Conservation (phyloP, 2,113 vertebrate species). For the Boulengeromyrus knoepffleri region DNA sequence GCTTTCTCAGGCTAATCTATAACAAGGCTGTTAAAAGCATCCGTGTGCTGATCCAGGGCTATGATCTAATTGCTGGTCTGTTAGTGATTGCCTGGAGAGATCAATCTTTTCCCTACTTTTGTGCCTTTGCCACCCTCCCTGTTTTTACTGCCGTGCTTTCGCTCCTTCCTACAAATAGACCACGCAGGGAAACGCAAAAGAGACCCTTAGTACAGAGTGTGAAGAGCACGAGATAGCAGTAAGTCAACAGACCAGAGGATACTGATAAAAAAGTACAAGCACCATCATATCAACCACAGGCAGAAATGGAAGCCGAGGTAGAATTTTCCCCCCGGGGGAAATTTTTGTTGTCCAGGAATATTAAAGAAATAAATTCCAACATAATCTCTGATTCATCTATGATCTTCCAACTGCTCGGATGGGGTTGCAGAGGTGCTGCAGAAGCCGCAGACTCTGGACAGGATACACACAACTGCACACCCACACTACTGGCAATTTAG, state of each 20-base stretch:
- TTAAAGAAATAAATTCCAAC: background rate
- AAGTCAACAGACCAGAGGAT: background rate
- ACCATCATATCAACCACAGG: background rate
- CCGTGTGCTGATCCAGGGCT: conserved; percentile 41
- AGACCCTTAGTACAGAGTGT: background rate
- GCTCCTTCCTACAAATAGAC: background rate
- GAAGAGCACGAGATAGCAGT: background rate
- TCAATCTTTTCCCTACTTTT: conserved; percentile 23
- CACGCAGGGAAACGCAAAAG: background rate
- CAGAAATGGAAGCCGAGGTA: background rate
- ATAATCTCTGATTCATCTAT: background rate
- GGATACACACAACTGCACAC: background rate
- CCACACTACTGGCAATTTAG: background rate
- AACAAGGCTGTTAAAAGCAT: conserved; percentile 39
- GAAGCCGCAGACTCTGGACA: background rate
- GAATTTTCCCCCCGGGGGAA: background rate
- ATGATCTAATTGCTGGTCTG: conserved; percentile 45
- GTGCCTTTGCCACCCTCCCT: background rate
- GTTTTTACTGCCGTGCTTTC: background rate
- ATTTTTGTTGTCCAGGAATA: background rate
- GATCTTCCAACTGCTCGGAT: background rate
- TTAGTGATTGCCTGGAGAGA: conserved; percentile 35
- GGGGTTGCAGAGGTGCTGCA: background rate
- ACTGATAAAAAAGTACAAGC: background rate
- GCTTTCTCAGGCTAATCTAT: conserved; percentile 40